Evolutionary conservation across 1,140 invertebrate genomes (phyloP).

Genomic region (Aphidius gifuensis): DNA sequence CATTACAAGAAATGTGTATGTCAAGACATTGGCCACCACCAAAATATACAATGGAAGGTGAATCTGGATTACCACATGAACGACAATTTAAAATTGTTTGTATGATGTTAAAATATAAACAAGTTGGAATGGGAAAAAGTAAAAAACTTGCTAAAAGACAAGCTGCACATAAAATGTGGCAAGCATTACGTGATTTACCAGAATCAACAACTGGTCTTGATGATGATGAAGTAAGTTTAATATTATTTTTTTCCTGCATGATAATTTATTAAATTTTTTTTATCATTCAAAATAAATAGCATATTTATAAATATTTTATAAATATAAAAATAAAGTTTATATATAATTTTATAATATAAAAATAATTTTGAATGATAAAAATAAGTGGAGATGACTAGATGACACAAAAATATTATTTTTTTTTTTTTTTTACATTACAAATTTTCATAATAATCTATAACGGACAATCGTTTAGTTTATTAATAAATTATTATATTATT

Average conservation of each 20-base stretch:
- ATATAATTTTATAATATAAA: not conserved
- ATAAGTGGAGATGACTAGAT: slow-evolving; percentile 48
- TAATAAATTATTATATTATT: not conserved
- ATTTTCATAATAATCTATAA: slow-evolving; percentile 48
- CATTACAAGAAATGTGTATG: slow-evolving; percentile 95
- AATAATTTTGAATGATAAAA: slow-evolving; percentile 25
- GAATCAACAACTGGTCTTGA: slow-evolving; percentile 55
- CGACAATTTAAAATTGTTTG: slow-evolving; percentile 91
- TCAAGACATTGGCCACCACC: slow-evolving; percentile 91
- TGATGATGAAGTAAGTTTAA: slow-evolving; percentile 59
- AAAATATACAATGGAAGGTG: slow-evolving; percentile 85
- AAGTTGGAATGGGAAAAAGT: slow-evolving; percentile 84
- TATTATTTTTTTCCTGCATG: not conserved
- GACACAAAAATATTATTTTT: slow-evolving; percentile 27
- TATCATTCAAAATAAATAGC: not conserved
- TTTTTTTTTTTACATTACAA: slow-evolving; percentile 28
- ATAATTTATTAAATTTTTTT: not conserved
- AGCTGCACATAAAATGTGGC: slow-evolving; percentile 91
- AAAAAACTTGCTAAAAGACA: slow-evolving; percentile 94
- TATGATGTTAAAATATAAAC: slow-evolving; percentile 76
- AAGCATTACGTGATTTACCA: slow-evolving; percentile 70
- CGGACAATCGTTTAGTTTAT: slow-evolving; percentile 36
- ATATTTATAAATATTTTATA: no score
- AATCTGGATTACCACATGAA: slow-evolving; percentile 89
- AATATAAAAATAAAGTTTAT: no score